Evolutionary conservation across 2,888 invertebrate genomes (phyloP).

Genomic region (Julus scandinavius): DNA sequence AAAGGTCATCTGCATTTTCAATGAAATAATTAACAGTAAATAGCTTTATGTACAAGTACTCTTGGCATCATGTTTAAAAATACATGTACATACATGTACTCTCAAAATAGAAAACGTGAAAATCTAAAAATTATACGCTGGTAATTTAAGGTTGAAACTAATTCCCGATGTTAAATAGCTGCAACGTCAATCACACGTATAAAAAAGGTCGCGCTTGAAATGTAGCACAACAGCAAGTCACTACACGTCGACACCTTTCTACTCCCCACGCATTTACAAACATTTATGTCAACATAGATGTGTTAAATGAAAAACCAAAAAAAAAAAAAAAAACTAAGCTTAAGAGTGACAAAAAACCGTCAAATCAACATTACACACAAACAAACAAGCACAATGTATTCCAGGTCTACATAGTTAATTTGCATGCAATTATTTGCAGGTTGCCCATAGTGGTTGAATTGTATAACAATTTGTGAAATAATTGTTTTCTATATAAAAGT

Average conservation of each 20-base stretch:
- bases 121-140: no score
- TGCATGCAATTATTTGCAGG: background rate
- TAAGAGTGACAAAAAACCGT: background rate
- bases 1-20: no score
- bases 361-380: background rate
- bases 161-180: background rate
- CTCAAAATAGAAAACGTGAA: no score
- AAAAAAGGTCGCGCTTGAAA: constrained; percentile 21
- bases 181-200: constrained; percentile 18
- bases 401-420: background rate
- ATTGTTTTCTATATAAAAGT: no score
- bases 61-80: no score
- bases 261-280: background rate
- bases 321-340: background rate
- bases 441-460: background rate
- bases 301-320: background rate
- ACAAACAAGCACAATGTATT: background rate
- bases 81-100: no score
- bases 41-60: no score
- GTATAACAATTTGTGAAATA: no score
- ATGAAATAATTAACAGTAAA: no score
- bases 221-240: constrained; percentile 26
- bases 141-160: background rate
- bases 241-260: background rate
- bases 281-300: constrained; percentile 18